Evolutionary conservation across 2,113 vertebrate species (phyloP), one percentile per base, ranked within the genome.

Genomic region (Pholis gunnellus): DNA sequence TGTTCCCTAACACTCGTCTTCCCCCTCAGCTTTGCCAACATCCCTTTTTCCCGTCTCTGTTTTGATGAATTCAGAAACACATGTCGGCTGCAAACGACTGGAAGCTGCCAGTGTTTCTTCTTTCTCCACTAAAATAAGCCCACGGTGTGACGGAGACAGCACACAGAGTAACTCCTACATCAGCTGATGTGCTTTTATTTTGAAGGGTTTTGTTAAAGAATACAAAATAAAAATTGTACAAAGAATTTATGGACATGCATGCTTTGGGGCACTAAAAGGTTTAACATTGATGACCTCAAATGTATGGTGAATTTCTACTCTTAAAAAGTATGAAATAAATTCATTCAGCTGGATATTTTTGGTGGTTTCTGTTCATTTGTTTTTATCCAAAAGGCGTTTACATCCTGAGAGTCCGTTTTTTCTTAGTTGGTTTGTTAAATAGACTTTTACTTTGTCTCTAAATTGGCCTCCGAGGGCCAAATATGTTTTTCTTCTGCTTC

Each of bases 101-200:
- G 94, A 91, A 95, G 76, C 94, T 94, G 95, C 94, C 91, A 87
- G 85, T 94, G 93, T 95, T 95, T 96, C 91, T 93, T 95, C 94
- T 94, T 94, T 90, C 91, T 94, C 73, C 91, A 90, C 91, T 95
- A 94, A 83, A 93, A 87, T 89, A 84, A 78, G 74, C 25, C 79
- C 78, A 81, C 81, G 90, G 84, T 92, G 89, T 22, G 91, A 78
- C 87, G 85, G 74, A 77, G 79, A 75, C 27, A 50, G 68, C 82
- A 72, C 85, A 48, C 52, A 83, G 17, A 57, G 67, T 4, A 59
- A 46, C 74, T 74, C 66, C 66, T 36, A 6, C 75, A 76, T 81
- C 77, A 4, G 27, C 79, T 52, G 72, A 65, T 78, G 85, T 86
- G 38, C 57, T 92, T 88, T 78, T 89, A 59, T 85, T 92, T 85